Base-by-base conservation (phyloP, 2,113 vertebrate species). In the Todiramphus saurophagus region DNA sequence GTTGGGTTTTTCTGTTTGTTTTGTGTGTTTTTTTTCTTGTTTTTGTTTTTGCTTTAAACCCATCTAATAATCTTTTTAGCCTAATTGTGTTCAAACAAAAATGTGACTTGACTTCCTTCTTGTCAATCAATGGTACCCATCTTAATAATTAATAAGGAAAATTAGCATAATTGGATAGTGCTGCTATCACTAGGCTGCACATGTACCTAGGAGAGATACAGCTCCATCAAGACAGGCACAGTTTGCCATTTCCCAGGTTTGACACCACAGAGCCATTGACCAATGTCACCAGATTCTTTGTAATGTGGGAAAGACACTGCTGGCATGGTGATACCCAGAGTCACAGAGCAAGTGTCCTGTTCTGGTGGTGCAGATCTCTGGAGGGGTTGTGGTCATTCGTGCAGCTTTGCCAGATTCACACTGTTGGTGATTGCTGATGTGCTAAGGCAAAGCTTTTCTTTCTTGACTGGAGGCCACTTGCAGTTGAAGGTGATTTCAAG, bases 301-400 rank as follows among this genome's bases (percentile, higher is more conserved):
- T 64, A 53, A 30, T 14, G 7, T 0, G 2, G 30, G 13, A 68
- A 74, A 7, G 48, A 19, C 6, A 6, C 5, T 78, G 39, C 75
- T 64, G 39, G 25, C 37, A 41, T 0, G 0, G 16, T 7, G 5
- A 48, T 43, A 78, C 7, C 12, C 70, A 77, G 2, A 39, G 5
- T 33, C 16, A 73, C 20, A 55, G 17, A 58, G 4, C 12, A 64
- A 55, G 73, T 48, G 9, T 9, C 25, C 8, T 44, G 4, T 55
- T 83, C 17, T 37, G 7, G 13, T 28, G 17, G 7, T 28, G 50
- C 23, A 72, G 62, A 33, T 11, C 23, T 43, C 35, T 17, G 9
- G 3, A 55, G 17, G 5, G 11, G 21, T 50, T 82, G 33, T 50
- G 13, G 48, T 58, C 11, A 41, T 16, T 37, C 20, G 58, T 67